These are phyloP conservation scores for Vanessa cardui DNA, from an alignment of 2,888 invertebrate species.

Conservation along the genomic window DNA sequence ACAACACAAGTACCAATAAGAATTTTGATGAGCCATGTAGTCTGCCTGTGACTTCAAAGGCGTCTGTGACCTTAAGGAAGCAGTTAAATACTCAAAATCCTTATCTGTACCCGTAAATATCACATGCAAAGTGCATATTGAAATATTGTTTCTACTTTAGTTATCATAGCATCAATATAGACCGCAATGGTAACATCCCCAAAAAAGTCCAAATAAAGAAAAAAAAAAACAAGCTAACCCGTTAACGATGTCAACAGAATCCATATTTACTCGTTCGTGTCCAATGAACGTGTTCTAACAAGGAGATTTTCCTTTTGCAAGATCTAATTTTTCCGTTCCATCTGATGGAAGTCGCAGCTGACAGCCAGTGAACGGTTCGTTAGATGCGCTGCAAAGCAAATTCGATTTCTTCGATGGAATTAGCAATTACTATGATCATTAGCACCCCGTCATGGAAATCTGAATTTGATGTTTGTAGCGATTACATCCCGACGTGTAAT, in stretches of 20 bases:
- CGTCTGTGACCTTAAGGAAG: too few species aligned
- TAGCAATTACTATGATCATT: constrained; percentile 51
- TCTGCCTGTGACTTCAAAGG: too few species aligned
- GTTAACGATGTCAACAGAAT: constrained; percentile 8
- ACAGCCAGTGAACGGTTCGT: constrained; percentile 62
- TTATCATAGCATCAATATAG: too few species aligned
- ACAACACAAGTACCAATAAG: too few species aligned
- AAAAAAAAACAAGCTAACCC: constrained; percentile 1
- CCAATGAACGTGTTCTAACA: constrained; percentile 35
- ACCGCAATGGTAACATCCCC: too few species aligned
- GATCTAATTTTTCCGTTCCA: constrained; percentile 61
- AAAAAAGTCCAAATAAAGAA: background rate
- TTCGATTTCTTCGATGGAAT: constrained; percentile 70
- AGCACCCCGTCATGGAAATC: background rate
- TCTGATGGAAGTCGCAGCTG: constrained; percentile 61
- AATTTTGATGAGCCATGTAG: too few species aligned
- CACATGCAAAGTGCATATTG: too few species aligned
- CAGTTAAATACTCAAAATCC: too few species aligned
- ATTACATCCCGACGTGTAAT: background rate
- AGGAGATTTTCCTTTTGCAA: constrained; percentile 45
- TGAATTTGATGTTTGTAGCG: constrained; percentile 14
- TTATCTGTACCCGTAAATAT: too few species aligned
- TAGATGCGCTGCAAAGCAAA: constrained; percentile 56
- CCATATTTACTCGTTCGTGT: constrained; percentile 28
- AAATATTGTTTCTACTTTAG: too few species aligned